Percentiles rank a stretch among this genome's conserved stretches.
Conservation (phyloP, 2,888 invertebrate genomes). For the Macrosiphum euphorbiae region DNA sequence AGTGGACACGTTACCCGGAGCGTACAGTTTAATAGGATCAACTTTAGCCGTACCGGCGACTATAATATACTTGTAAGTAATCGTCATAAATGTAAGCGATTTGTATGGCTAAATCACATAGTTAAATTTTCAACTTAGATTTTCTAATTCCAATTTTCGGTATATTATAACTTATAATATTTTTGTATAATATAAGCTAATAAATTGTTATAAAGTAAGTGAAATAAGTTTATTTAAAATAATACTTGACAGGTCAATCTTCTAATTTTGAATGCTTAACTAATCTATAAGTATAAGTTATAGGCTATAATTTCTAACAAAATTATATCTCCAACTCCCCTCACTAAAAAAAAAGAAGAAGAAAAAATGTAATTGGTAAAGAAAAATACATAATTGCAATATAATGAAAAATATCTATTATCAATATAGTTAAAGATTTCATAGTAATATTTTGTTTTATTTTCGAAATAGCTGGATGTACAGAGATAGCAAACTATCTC, state of each 20-base stretch:
- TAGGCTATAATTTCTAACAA: background rate
- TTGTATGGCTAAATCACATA: background rate
- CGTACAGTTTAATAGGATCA: constrained; percentile 81
- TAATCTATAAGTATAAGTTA: background rate
- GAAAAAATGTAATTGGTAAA: background rate
- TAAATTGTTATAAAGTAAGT: background rate
- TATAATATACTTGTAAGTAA: constrained; percentile 76
- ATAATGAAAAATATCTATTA: too few species aligned
- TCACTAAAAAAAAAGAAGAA: background rate
- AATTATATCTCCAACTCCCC: background rate
- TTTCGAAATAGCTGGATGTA: constrained; percentile 77
- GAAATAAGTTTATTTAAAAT: background rate
- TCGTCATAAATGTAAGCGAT: background rate
- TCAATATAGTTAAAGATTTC: background rate
- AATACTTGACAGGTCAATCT: background rate
- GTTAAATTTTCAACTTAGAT: background rate
- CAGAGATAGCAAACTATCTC: constrained; percentile 74
- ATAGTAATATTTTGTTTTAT: background rate
- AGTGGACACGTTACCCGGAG: constrained; percentile 79
- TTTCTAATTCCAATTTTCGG: background rate
- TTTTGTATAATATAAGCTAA: background rate
- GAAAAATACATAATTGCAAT: too few species aligned
- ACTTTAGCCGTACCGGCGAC: constrained; percentile 80
- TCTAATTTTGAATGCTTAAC: background rate
- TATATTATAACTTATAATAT: background rate